Evolutionary conservation across 2,888 invertebrate genomes (phyloP).

Genomic region (Polydrusus cervinus): DNA sequence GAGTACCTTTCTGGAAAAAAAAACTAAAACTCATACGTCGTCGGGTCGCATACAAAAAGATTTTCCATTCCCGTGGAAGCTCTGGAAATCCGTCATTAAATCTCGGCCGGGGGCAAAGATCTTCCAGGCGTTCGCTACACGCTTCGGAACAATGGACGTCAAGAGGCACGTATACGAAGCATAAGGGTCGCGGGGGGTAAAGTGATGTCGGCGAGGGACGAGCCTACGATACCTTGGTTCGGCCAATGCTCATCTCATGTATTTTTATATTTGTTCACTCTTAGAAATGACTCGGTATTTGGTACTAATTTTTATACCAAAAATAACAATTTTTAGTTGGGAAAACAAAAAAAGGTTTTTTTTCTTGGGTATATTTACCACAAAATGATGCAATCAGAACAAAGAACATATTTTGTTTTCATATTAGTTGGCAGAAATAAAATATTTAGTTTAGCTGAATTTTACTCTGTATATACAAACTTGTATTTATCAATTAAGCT

Average conservation of each 20-base stretch:
- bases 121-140: conserved; percentile 69
- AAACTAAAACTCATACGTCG: conserved; percentile 19
- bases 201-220: conserved; percentile 58
- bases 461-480: too few relatives aligned
- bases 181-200: conserved; percentile 61
- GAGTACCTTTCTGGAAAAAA: conserved; percentile 3
- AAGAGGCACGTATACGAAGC: conserved; percentile 68
- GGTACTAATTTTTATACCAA: too few relatives aligned
- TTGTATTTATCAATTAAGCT: too few relatives aligned
- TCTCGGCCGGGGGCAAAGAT: conserved; percentile 70
- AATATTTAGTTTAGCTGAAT: too few relatives aligned
- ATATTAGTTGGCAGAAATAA: too few relatives aligned
- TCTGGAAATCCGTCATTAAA: conserved; percentile 70
- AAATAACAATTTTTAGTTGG: too few relatives aligned
- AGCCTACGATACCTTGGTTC: conserved; percentile 25
- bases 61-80: conserved; percentile 41
- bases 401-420: too few relatives aligned
- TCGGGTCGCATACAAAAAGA: conserved; percentile 37
- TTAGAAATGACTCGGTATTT: too few relatives aligned
- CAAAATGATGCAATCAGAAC: too few relatives aligned
- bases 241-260: conserved; percentile 6
- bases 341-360: too few relatives aligned
- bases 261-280: too few relatives aligned
- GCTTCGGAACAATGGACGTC: conserved; percentile 71
- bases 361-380: too few relatives aligned